Evolutionary conservation across 2,888 invertebrate species (phyloP), one percentile per base, ranked within the genome.

Genomic region (Cheiracanthium punctorium): DNA sequence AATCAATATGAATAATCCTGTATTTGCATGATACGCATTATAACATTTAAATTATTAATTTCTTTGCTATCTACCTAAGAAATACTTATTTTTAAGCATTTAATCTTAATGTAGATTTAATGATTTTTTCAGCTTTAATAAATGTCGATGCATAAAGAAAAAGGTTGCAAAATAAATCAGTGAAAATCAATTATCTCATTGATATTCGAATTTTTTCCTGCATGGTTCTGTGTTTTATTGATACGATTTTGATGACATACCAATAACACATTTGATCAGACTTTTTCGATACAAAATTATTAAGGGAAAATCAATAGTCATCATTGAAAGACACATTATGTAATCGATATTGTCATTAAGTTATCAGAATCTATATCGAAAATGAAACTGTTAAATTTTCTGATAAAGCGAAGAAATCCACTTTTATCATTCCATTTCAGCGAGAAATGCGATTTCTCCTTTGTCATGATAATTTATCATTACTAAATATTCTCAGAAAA

Each of bases 221-320:
- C 5, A 24, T 24, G 12, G 12, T 5, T 5, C 24, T 58, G 24
- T 58, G 24, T 24, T 58, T 48, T 37, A 10, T 58, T 58, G 48
- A 58, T 58, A 58, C 58, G 58, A 58, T 24, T 58, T 58, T 58
- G 24, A 58, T 58, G 58, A 7, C 58, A 58, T 58, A 24, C 17
- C 58, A 17, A 58, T 24, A 24, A 58, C 58, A 17, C 58, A 58
- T 58, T 24, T 20, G 58, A 58, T 58, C 58, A 24, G 24, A 24
- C 5, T 58, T 58, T 58, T 58, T 58, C 58, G 24, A 58, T 58
- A 24, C 4, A 58, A 24, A 58, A 58, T 48, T 48, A 48, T 48
- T 2, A 37, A 37, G n/a, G n/a, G n/a, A n/a, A 17, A 24, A 58
- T 58, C 58, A 24, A 58, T 58, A 58, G 24, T 58, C 20, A 58